Base-by-base conservation (phyloP, 2,797 vertebrate genomes). In the Pipistrellus kuhlii region DNA sequence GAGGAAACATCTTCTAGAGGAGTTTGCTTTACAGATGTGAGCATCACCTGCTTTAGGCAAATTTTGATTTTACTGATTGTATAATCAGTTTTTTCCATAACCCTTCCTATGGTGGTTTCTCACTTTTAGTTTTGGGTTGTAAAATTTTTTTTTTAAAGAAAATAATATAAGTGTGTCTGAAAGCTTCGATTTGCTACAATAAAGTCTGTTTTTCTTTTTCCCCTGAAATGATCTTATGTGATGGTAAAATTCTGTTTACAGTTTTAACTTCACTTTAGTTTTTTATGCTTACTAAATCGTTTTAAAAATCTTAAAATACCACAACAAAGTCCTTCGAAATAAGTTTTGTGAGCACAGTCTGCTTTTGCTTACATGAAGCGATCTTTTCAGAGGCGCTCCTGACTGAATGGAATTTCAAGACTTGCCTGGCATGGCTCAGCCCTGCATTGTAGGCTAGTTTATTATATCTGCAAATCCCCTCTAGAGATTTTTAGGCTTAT, bases 71-170 rank as follows among this genome's bases (percentile, higher is more conserved):
- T 66, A 38, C 27, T 51, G 21, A 25, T 80, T 32, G 7, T 44
- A 51, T 64, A 41, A 59, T 80, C 20, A 76, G 25, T 69, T 82
- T 90, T 83, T 89, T 5, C 8, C 30, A 27, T n/a, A 44, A 32
- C 23, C 8, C 53, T 9, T 44, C 10, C 8, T 38, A 3, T 51
- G 4, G 21, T 23, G 30, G 18, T 44, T 86, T 83, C 27, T 64
- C 14, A 23, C 78, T 86, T 81, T 73, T 85, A 48, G 72, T 81
- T 85, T 13, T 35, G 7, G 35, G 6, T 68, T 57, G 25, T 64
- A 32, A 7, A 27, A 51, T 93, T 85, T 91, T 73, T 91, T 73
- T 87, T 41, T 41, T 41, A 78, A 71, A 85, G 48, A 66, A 85
- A 92, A 35, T 62, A 85, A n/a, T 88, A 85, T 4, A 55, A 73